Percentiles rank a stretch among this genome's conserved stretches.
These are phyloP conservation scores for Platanista minor DNA, from an alignment of 2,113 vertebrate species.

Conservation along the genomic window DNA sequence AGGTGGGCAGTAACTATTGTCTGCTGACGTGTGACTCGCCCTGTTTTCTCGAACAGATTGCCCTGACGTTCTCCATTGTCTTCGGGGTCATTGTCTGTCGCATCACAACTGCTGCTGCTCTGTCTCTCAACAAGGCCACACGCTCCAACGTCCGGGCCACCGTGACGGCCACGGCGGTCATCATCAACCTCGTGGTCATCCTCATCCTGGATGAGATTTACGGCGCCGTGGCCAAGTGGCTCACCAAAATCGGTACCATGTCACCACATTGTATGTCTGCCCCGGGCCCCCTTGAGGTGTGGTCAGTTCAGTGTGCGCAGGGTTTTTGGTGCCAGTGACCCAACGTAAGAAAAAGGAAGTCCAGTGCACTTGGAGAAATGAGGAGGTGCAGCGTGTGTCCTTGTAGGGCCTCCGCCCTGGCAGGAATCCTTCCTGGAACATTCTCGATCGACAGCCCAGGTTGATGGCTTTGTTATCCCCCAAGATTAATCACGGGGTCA, in stretches of 20 bases:
- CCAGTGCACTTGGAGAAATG: background rate
- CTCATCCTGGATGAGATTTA: constrained; percentile 98
- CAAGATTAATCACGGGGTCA: background rate
- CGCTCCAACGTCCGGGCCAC: constrained; percentile 91
- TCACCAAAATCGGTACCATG: constrained; percentile 94
- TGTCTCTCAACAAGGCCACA: constrained; percentile 90
- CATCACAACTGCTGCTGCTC: constrained; percentile 90
- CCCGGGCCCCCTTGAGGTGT: rapidly evolving
- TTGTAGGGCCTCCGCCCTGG: background rate
- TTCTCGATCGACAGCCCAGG: background rate
- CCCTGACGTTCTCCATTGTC: constrained; percentile 92
- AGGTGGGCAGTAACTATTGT: background rate
- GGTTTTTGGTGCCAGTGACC: background rate
- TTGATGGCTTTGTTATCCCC: background rate
- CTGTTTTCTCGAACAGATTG: constrained; percentile 82
- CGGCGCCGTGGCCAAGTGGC: constrained; percentile 93
- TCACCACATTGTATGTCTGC: rapidly evolving
- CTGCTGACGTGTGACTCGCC: background rate
- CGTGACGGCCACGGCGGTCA: constrained; percentile 94
- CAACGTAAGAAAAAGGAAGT: background rate
- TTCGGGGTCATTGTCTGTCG: constrained; percentile 94
- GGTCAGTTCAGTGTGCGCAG: rapidly evolving
- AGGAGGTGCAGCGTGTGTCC: rapidly evolving
- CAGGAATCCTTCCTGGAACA: background rate
- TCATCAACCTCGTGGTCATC: constrained; percentile 96